These are phyloP conservation scores for Zapus hudsonius DNA, from an alignment of 2,113 vertebrate genomes.

Conservation along the genomic window DNA sequence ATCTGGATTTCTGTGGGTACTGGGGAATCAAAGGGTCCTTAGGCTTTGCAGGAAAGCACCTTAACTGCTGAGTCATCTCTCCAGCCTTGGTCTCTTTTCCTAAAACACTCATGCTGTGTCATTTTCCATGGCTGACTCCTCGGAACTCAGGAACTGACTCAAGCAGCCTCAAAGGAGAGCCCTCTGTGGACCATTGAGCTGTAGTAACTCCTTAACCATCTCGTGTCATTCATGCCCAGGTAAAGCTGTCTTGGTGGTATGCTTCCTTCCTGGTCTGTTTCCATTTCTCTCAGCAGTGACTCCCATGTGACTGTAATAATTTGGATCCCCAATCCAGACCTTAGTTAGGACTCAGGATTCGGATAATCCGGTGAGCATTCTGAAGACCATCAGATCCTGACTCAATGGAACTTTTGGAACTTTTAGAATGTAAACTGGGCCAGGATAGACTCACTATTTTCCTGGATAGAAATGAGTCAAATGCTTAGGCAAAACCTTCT, in stretches of 20 bases:
- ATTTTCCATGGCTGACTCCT: not conserved
- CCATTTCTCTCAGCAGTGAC: no score
- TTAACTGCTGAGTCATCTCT: no score
- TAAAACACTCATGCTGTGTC: not conserved
- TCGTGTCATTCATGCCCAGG: not conserved
- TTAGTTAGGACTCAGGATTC: not conserved
- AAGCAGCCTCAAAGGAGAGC: not conserved
- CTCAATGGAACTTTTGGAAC: not conserved
- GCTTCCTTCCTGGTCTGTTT: not conserved
- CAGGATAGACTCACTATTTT: not conserved
- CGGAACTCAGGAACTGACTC: not conserved
- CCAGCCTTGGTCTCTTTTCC: no score
- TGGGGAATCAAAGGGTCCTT: no score
- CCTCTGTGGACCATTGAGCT: not conserved
- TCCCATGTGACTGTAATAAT: not conserved
- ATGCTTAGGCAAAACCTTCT: not conserved
- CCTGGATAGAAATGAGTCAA: not conserved
- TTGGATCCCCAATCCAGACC: not conserved
- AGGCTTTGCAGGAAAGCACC: no score
- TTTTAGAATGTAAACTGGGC: not conserved
- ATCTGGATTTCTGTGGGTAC: no score
- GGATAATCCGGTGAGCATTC: not conserved
- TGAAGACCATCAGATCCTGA: not conserved
- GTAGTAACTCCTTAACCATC: not conserved
- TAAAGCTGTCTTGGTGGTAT: not conserved